Evolutionary conservation across 2,888 invertebrate species (phyloP).

Genomic region (Drosophila hamatofila): DNA sequence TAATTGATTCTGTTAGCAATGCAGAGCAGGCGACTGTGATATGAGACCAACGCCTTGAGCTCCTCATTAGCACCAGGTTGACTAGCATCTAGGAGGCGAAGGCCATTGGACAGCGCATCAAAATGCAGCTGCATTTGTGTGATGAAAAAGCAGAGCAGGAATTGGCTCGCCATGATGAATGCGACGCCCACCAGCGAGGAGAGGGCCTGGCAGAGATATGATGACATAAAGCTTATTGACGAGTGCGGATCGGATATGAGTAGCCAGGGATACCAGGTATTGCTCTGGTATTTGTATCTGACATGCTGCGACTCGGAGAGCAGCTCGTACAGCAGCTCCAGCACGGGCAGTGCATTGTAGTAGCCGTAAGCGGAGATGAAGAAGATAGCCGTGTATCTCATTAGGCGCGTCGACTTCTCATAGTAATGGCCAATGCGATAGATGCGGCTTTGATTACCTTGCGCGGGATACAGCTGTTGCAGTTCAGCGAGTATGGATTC

Average conservation of each 20-base stretch:
- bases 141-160: slow-evolving; percentile 72
- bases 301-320: slow-evolving; percentile 36
- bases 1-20: slow-evolving; percentile 61
- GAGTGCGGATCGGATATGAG: slow-evolving; percentile 42
- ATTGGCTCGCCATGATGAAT: slow-evolving; percentile 70
- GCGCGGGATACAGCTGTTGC: slow-evolving; percentile 20
- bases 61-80: slow-evolving; percentile 51
- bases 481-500: slow-evolving; percentile 54
- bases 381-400: slow-evolving; percentile 62
- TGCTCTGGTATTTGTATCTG: slow-evolving; percentile 71
- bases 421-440: slow-evolving; percentile 63
- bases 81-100: slow-evolving; percentile 58
- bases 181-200: slow-evolving; percentile 64
- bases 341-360: slow-evolving; percentile 74
- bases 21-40: slow-evolving; percentile 71
- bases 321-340: slow-evolving; percentile 62
- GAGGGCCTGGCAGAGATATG: slow-evolving; percentile 66
- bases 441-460: neutral
- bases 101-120: slow-evolving; percentile 64
- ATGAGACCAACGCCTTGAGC: slow-evolving; percentile 65
- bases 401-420: slow-evolving; percentile 49
- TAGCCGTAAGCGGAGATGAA: slow-evolving; percentile 61
- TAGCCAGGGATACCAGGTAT: slow-evolving; percentile 83
- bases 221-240: slow-evolving; percentile 35
- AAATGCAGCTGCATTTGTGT: slow-evolving; percentile 79